Percentiles rank a stretch among this genome's conserved stretches.
Evolutionary conservation across 2,888 invertebrate genomes (phyloP).

Genomic region (Plagodis pulveraria): DNA sequence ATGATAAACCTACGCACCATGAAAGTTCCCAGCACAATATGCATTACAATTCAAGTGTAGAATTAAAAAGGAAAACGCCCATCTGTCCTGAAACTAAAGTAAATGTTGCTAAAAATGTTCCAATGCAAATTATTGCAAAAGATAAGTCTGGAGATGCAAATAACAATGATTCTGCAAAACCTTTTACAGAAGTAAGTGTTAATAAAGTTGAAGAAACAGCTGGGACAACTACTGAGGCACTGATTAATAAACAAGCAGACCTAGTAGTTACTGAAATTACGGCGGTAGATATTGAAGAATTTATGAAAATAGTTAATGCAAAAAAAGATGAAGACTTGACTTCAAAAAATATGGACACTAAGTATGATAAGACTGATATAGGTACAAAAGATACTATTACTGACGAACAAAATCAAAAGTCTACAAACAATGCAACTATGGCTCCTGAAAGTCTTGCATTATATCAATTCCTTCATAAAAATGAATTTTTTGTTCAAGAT

Average conservation of each 20-base stretch:
- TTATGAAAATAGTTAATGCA: background rate
- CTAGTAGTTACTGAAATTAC: too few relatives aligned
- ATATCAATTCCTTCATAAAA: background rate
- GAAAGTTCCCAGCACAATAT: constrained; percentile 16
- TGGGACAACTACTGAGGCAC: background rate
- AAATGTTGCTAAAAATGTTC: background rate
- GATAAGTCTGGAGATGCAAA: background rate
- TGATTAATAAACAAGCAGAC: too few relatives aligned
- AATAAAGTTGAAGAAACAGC: background rate
- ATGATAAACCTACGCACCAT: constrained; percentile 22
- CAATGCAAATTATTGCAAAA: background rate
- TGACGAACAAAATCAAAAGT: too few relatives aligned
- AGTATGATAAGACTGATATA: background rate
- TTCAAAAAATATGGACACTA: background rate
- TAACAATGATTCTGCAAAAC: background rate
- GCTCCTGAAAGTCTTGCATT: too few relatives aligned
- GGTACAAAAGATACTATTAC: too few relatives aligned
- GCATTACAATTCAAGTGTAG: constrained; percentile 4
- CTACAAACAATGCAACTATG: too few relatives aligned
- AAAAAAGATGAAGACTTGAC: background rate
- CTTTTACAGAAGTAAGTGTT: background rate
- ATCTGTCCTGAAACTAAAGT: background rate
- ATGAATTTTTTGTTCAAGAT: background rate
- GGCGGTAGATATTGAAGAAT: background rate
- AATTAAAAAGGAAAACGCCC: constrained; percentile 8